Base-by-base conservation (phyloP, 2,797 vertebrate genomes). In the Danio albolineatus region DNA sequence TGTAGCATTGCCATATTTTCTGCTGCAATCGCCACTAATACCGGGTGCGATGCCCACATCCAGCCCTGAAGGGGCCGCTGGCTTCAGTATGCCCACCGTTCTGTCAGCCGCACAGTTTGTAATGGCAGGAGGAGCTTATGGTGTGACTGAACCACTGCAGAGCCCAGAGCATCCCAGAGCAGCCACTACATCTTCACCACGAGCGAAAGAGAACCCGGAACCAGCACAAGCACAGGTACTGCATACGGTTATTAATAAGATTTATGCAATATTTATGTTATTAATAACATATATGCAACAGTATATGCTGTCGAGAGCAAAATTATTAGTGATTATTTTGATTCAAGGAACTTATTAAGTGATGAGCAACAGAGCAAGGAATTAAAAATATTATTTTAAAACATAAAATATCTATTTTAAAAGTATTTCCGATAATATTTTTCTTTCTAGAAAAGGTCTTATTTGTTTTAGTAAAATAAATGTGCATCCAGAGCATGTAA, bases 1-100 rank as follows among this genome's bases (percentile, higher is more conserved):
- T 6, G 83, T 97, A 79, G 90, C 95, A 0, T 67, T 98, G 56
- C 96, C 96, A 0, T 99, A 92, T 80, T 90, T 99, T 56, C 82
- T 99, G 86, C 62, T 99, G 51, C 91, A 93, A 16, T 95, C 95
- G 80, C 94, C 95, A 1, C 81, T 96, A 10, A 19, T 96, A 74
- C 78, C 92, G 0, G 46, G 82, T 51, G 54, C 90, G 0, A 49
- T 92, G 4, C 82, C 93, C 13, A 83, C 92, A 0, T 84, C 90
- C 0, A 83, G 88, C 7, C 60, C 90, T 0, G 85, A 92, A 0
- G 78, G 48, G 16, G 48, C 54, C 13, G 43, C 89, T 82, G 88
- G 90, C 38, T 95, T 96, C 51, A 88, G 87, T 28, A 0, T 95
- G 73, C 88, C 96, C 0, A 54, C 91, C 21, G 71, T 95, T 48